These are phyloP conservation scores for Mantis religiosa DNA, from an alignment of 2,888 invertebrate species.

Conservation along the genomic window DNA sequence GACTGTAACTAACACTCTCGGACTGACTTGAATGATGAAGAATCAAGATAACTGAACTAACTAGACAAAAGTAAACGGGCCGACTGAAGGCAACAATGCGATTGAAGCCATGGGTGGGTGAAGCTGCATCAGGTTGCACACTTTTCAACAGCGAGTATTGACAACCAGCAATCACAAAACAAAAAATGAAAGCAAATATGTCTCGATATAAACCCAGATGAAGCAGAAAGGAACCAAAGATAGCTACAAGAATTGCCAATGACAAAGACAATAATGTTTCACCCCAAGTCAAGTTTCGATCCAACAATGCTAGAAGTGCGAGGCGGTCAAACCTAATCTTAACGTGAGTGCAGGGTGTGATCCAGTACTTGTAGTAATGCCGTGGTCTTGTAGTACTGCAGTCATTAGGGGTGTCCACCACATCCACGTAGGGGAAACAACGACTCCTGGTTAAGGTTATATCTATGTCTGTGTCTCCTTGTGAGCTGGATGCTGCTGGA, in stretches of 20 bases:
- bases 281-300: slow-evolving; percentile 79
- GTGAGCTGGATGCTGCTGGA: slow-evolving; percentile 52
- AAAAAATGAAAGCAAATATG: slow-evolving; percentile 89
- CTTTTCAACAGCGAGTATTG: slow-evolving; percentile 94
- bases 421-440: slow-evolving; percentile 53
- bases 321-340: slow-evolving; percentile 84
- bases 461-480: slow-evolving; percentile 54
- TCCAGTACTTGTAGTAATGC: slow-evolving; percentile 67
- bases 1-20: slow-evolving; percentile 39
- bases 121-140: slow-evolving; percentile 97
- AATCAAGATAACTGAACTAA: slow-evolving; percentile 40
- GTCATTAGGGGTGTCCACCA: slow-evolving; percentile 52
- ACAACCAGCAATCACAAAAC: slow-evolving; percentile 95
- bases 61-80: slow-evolving; percentile 88
- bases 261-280: slow-evolving; percentile 79
- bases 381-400: slow-evolving; percentile 42
- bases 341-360: slow-evolving; percentile 34
- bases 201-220: slow-evolving; percentile 86
- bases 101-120: slow-evolving; percentile 97
- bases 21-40: slow-evolving; percentile 44
- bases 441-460: slow-evolving; percentile 48
- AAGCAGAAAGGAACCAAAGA: slow-evolving; percentile 78
- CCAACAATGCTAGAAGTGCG: slow-evolving; percentile 85
- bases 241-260: slow-evolving; percentile 79
- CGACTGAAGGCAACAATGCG: slow-evolving; percentile 75